Evolutionary conservation across 1,140 invertebrate species (phyloP).

Genomic region (Liolophura sinensis): DNA sequence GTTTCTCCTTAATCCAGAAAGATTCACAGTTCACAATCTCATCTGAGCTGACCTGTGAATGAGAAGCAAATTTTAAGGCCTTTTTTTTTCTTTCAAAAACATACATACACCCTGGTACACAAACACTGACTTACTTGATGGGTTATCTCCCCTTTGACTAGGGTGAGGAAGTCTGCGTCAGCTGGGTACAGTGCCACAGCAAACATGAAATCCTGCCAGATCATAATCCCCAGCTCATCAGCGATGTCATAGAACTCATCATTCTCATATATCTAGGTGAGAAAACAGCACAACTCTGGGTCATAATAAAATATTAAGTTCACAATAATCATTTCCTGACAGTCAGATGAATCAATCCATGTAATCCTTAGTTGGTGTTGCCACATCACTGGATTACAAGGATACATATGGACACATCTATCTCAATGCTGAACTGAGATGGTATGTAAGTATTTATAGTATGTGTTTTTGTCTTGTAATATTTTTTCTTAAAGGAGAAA

Average conservation of each 20-base stretch:
- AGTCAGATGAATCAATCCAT: too few species aligned
- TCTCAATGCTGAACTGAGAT: too few species aligned
- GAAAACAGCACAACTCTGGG: too few species aligned
- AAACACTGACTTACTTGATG: conserved; percentile 67
- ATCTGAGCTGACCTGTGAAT: neutral
- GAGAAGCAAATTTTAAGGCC: neutral
- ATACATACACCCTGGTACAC: too few species aligned
- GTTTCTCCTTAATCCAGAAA: neutral
- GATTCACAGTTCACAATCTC: neutral
- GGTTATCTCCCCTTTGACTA: conserved; percentile 76
- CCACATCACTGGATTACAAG: too few species aligned
- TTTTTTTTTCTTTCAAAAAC: neutral
- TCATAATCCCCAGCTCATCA: conserved; percentile 59
- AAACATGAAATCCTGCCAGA: conserved; percentile 86
- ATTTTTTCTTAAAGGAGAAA: too few species aligned
- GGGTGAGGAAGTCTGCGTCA: conserved; percentile 70
- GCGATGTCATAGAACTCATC: conserved; percentile 85
- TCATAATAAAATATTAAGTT: too few species aligned
- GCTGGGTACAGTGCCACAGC: conserved; percentile 95
- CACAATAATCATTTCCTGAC: too few species aligned
- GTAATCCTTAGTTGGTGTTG: too few species aligned
- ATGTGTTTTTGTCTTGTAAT: too few species aligned
- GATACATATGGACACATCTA: too few species aligned
- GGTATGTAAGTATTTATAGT: too few species aligned
- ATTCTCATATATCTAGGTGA: conserved; percentile 64